A percentile compares a stretch with the other conserved stretches of the same genome.
These are phyloP conservation scores for Zosterops borbonicus DNA, from an alignment of 2,113 vertebrate genomes.

Conservation along the genomic window DNA sequence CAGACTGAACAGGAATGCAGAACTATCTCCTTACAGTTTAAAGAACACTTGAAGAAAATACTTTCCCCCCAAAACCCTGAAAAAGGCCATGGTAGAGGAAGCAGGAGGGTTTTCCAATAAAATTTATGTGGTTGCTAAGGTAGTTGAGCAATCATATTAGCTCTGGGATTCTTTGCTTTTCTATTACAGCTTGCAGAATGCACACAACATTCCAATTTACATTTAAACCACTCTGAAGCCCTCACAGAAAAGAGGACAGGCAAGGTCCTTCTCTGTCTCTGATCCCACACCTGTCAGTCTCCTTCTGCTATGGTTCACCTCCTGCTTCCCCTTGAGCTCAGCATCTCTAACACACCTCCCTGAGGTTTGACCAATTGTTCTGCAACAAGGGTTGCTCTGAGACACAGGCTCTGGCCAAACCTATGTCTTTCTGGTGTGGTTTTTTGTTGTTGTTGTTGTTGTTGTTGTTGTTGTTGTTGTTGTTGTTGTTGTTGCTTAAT, in stretches of 20 bases:
- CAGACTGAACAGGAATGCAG: not conserved
- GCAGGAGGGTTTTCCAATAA: not conserved
- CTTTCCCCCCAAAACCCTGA: not conserved
- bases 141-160: not conserved
- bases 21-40: not conserved
- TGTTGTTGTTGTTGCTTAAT: not conserved
- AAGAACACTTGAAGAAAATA: not conserved
- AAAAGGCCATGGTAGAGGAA: not conserved
- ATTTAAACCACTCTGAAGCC: not conserved
- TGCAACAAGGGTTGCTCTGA: not conserved
- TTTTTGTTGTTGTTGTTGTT: no score
- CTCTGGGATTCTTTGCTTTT: not conserved
- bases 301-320: not conserved
- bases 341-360: not conserved
- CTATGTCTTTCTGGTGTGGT: not conserved
- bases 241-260: not conserved
- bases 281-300: not conserved
- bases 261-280: not conserved
- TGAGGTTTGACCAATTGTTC: not conserved
- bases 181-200: not conserved
- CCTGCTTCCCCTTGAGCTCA: not conserved
- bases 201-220: not conserved
- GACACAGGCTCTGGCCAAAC: not conserved
- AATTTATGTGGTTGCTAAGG: not conserved
- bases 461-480: no score